phyloP scores from a whole-genome alignment of 1,140 invertebrate genomes.

The Prorops nasuta region DNA sequence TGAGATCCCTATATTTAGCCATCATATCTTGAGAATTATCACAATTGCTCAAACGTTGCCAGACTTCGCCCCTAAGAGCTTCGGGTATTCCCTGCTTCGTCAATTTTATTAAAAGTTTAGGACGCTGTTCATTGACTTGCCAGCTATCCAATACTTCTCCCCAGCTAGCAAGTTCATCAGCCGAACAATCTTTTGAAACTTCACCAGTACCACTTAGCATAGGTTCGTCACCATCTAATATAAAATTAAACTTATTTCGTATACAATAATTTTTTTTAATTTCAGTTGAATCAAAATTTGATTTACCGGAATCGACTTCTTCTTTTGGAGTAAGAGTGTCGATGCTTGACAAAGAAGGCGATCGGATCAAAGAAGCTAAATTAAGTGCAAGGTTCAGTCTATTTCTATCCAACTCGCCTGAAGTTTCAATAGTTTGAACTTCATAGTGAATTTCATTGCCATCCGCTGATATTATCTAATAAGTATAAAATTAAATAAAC shows the following conservation, averaged over 20 bases:
- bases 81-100: slow-evolving; percentile 91
- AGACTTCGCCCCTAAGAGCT: slow-evolving; percentile 93
- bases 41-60: slow-evolving; percentile 89
- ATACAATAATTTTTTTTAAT: no score
- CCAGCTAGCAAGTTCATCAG: slow-evolving; percentile 90
- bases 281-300: no score
- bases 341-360: slow-evolving; percentile 71
- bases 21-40: slow-evolving; percentile 82
- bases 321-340: slow-evolving; percentile 75
- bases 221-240: slow-evolving; percentile 87
- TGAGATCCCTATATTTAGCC: slow-evolving; percentile 87
- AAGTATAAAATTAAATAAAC: slow-evolving; percentile 6
- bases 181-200: slow-evolving; percentile 94
- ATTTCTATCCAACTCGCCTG: slow-evolving; percentile 79
- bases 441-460: slow-evolving; percentile 68
- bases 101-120: slow-evolving; percentile 74
- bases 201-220: slow-evolving; percentile 92
- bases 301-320: slow-evolving; percentile 74
- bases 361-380: slow-evolving; percentile 70
- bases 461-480: slow-evolving; percentile 56
- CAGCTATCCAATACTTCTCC: slow-evolving; percentile 84
- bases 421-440: slow-evolving; percentile 78
- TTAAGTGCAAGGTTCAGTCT: slow-evolving; percentile 73
- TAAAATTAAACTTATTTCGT: background rate
- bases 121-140: slow-evolving; percentile 73